phyloP scores from a whole-genome alignment of 2,797 vertebrate species.

The Sebastes glaucus region DNA sequence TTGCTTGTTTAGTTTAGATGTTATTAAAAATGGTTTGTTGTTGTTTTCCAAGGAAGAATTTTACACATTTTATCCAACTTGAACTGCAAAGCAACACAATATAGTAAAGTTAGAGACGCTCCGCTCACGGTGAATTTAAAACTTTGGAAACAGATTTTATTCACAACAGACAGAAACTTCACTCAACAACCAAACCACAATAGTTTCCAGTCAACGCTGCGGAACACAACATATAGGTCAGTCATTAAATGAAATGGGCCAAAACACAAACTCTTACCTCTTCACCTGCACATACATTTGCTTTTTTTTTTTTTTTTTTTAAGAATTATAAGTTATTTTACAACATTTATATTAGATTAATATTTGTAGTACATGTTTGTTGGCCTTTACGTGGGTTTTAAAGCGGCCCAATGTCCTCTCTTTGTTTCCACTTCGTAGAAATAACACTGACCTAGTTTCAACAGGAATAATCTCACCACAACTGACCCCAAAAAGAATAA shows the following conservation, averaged over 20 bases:
- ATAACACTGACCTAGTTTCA: background rate
- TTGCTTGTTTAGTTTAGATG: no score
- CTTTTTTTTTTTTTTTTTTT: no score
- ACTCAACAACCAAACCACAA: background rate
- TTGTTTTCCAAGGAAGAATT: no score
- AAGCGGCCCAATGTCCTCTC: background rate
- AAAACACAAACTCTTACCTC: background rate
- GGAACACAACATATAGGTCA: background rate
- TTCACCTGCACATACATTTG: background rate
- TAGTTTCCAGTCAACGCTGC: background rate
- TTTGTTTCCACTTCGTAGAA: constrained; percentile 17
- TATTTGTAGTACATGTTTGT: no score
- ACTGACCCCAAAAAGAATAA: background rate
- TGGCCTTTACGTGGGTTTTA: background rate
- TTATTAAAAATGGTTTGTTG: no score
- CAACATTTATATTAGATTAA: background rate
- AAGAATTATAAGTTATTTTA: background rate
- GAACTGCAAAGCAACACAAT: background rate
- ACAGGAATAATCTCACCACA: background rate
- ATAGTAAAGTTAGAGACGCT: background rate
- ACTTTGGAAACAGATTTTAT: background rate
- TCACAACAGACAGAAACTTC: background rate
- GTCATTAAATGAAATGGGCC: background rate
- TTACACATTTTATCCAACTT: background rate
- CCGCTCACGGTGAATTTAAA: background rate